These are phyloP conservation scores for Myotis myotis DNA, from an alignment of 2,797 vertebrate species.

Conservation along the genomic window DNA sequence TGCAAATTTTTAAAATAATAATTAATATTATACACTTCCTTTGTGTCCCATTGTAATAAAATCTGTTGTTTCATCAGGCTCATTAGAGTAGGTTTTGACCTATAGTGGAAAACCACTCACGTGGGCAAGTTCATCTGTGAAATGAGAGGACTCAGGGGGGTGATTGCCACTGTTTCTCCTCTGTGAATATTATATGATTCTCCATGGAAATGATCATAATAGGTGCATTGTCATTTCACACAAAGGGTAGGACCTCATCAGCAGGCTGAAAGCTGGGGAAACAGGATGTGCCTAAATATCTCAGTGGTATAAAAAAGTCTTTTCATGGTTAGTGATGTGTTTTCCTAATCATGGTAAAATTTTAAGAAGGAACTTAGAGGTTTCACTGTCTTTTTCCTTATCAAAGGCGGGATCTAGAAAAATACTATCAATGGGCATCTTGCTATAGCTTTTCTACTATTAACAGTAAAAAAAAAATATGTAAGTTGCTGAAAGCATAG, in stretches of 20 bases:
- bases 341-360: conserved; percentile 13
- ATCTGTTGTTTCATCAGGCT: conserved; percentile 60
- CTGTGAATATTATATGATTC: conserved; percentile 25
- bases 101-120: conserved; percentile 9
- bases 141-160: background rate
- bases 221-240: background rate
- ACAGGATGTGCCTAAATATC: background rate
- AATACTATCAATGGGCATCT: background rate
- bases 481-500: background rate
- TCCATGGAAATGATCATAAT: conserved; percentile 44
- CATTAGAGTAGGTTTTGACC: conserved; percentile 61
- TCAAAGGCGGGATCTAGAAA: background rate
- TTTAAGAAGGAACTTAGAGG: background rate
- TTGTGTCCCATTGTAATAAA: conserved; percentile 59
- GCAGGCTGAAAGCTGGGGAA: background rate
- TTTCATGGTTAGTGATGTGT: background rate
- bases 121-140: conserved; percentile 48
- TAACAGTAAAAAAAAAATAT: background rate
- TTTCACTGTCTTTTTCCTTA: background rate
- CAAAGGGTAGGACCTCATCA: background rate
- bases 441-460: background rate
- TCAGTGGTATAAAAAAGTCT: background rate
- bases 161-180: background rate
- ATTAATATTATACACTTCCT: conserved; percentile 32
- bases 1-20: conserved; percentile 57